Percentiles rank a stretch among this genome's conserved stretches.
Conservation (phyloP, 2,888 invertebrate species). For the Tricholauxania praeusta region DNA sequence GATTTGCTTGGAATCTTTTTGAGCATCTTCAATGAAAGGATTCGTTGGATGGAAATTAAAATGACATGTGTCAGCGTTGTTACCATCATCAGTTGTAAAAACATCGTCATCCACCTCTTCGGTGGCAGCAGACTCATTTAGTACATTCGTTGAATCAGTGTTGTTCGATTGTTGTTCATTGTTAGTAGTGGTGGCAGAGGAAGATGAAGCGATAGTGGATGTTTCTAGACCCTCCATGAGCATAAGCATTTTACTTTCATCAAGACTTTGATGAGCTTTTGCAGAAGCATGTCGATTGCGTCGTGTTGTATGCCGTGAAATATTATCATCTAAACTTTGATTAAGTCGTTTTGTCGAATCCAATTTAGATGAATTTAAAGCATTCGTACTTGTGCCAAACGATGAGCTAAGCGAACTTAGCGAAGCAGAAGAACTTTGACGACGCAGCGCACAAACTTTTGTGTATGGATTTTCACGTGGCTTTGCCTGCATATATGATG, state of each 20-base stretch:
- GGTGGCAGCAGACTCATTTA: background rate
- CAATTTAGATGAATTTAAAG: slow-evolving; percentile 65
- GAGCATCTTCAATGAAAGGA: slow-evolving; percentile 63
- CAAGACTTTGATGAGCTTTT: slow-evolving; percentile 77
- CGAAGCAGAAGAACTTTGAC: slow-evolving; percentile 86
- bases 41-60: slow-evolving; percentile 65
- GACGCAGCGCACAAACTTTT: slow-evolving; percentile 87
- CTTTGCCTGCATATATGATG: slow-evolving; percentile 76
- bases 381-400: slow-evolving; percentile 43
- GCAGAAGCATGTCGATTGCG: slow-evolving; percentile 68
- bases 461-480: slow-evolving; percentile 89
- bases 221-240: slow-evolving; percentile 58
- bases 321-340: slow-evolving; percentile 82
- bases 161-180: background rate
- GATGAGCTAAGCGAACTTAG: slow-evolving; percentile 70
- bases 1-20: slow-evolving; percentile 22
- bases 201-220: background rate
- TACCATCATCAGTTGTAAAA: slow-evolving; percentile 48
- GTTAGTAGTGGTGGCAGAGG: too few species aligned
- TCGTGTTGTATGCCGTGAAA: slow-evolving; percentile 57
- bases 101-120: slow-evolving; percentile 52
- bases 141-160: slow-evolving; percentile 35
- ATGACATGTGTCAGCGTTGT: slow-evolving; percentile 34
- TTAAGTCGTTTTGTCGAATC: slow-evolving; percentile 75
- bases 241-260: slow-evolving; percentile 71